phyloP scores from a whole-genome alignment of 2,888 invertebrate genomes.

The Perizoma affinitatum region DNA sequence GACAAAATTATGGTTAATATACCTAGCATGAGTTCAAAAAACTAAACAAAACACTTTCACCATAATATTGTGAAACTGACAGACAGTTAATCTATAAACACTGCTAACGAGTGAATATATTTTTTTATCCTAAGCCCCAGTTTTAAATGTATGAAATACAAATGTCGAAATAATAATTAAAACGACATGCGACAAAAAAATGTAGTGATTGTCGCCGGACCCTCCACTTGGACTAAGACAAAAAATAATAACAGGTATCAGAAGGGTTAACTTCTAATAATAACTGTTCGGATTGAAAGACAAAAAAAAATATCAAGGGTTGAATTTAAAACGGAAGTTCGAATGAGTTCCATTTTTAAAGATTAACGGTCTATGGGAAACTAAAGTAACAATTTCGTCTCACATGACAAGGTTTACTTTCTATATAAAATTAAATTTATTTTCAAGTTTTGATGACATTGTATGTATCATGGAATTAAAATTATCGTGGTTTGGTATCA shows the following conservation, averaged over 20 bases:
- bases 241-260: conserved; percentile 71
- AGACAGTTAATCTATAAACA: neutral
- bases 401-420: no score
- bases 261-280: conserved; percentile 69
- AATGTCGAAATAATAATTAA: conserved; percentile 61
- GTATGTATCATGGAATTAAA: no score
- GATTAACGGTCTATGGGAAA: conserved; percentile 55
- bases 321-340: conserved; percentile 60
- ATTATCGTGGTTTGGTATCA: no score
- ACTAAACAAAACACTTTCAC: no score
- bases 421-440: no score
- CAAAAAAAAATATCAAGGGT: conserved; percentile 69
- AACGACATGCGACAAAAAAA: conserved; percentile 49
- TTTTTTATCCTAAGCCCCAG: conserved; percentile 19
- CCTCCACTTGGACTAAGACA: conserved; percentile 54
- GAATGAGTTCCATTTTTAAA: conserved; percentile 51
- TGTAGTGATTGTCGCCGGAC: conserved; percentile 68
- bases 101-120: conserved; percentile 18
- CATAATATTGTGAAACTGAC: no score
- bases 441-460: no score
- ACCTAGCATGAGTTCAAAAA: no score
- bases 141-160: conserved; percentile 36
- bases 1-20: no score
- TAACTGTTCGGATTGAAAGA: conserved; percentile 53
- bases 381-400: no score